Evolutionary conservation across 2,113 vertebrate genomes (phyloP).

Genomic region (Lutjanus erythropterus): DNA sequence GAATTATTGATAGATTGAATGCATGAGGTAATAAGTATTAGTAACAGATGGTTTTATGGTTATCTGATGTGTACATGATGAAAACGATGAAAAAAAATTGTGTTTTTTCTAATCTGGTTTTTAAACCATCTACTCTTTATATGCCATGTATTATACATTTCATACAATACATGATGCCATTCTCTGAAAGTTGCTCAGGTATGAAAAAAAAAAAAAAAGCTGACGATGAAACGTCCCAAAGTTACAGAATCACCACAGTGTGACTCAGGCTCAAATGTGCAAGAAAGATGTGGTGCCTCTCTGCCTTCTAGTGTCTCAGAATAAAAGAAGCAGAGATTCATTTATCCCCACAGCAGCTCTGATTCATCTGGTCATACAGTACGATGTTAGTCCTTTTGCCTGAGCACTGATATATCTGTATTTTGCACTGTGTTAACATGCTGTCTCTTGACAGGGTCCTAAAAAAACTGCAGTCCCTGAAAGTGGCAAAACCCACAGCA

Average conservation of each 20-base stretch:
- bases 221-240: not conserved
- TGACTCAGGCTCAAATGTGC: constrained; percentile 12
- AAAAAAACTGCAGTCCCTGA: not conserved
- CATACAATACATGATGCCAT: not conserved
- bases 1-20: constrained; percentile 10
- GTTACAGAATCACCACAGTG: constrained; percentile 7
- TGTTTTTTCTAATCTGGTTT: not conserved
- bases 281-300: not conserved
- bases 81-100: not conserved
- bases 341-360: constrained; percentile 5
- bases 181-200: not conserved
- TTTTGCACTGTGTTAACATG: not conserved
- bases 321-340: constrained; percentile 4
- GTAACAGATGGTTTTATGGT: not conserved
- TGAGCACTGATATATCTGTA: not conserved
- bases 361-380: constrained; percentile 20
- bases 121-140: not conserved
- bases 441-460: not conserved
- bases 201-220: not conserved
- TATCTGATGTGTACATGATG: not conserved
- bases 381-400: constrained; percentile 4
- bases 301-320: not conserved
- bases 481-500: not conserved
- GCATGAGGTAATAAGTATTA: not conserved
- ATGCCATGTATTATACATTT: not conserved